Conservation (phyloP, 2,113 vertebrate species). For the Clarias batrachus region DNA sequence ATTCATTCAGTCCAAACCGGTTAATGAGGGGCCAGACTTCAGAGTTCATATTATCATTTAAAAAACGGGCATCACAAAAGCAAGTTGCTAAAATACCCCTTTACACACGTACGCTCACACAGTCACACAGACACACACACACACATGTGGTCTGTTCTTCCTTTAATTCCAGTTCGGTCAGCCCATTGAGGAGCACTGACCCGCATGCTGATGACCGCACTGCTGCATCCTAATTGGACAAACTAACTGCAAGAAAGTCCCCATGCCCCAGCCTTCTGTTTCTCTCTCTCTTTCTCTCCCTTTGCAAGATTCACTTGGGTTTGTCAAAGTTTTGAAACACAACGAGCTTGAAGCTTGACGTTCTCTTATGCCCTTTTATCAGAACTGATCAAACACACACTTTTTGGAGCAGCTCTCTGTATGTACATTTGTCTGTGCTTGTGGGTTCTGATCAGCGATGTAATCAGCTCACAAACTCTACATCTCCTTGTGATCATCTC, state of each 20-base stretch:
- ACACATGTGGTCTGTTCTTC: constrained; percentile 33
- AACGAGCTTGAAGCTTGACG: not conserved
- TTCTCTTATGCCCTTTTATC: constrained; percentile 26
- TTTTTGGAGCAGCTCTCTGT: not conserved
- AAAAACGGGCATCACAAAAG: constrained; percentile 34
- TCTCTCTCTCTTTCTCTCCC: constrained; percentile 8
- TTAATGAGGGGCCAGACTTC: constrained; percentile 22
- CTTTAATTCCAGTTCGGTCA: constrained; percentile 53
- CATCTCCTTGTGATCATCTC: constrained; percentile 37
- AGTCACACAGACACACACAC: not conserved
- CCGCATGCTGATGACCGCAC: constrained; percentile 45
- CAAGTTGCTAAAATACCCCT: constrained; percentile 33
- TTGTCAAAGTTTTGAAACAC: not conserved
- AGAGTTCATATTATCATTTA: constrained; percentile 46
- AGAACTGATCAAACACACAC: constrained; percentile 43
- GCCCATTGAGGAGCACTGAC: constrained; percentile 49
- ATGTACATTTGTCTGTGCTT: constrained; percentile 22
- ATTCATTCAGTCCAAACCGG: constrained; percentile 35
- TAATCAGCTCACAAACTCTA: constrained; percentile 38
- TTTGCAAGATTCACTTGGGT: not conserved
- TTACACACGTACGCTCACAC: not conserved
- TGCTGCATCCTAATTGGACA: constrained; percentile 40
- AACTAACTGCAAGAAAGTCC: constrained; percentile 34
- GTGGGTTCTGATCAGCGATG: constrained; percentile 8
- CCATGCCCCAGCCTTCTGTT: constrained; percentile 22